Conservation (phyloP, 1,140 invertebrate genomes). For the Cydia strobilella region DNA sequence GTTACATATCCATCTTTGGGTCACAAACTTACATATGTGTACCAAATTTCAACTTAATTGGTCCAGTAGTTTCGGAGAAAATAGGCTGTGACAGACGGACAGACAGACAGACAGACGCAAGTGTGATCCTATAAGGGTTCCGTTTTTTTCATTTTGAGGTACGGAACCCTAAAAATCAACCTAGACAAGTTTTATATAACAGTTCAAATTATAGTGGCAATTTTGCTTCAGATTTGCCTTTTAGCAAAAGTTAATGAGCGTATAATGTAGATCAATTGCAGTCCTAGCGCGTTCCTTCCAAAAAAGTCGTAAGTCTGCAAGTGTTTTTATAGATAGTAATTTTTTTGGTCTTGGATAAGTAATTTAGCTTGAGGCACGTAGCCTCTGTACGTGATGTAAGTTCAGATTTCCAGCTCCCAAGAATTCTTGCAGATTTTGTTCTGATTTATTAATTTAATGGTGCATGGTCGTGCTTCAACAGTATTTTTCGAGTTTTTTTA, state of each 20-base stretch:
- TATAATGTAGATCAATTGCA: slow-evolving; percentile 17
- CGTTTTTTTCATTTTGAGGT: no score
- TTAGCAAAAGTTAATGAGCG: background rate
- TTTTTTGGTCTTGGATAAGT: background rate
- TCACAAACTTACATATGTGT: no score
- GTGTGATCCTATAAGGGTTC: no score
- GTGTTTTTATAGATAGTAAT: background rate
- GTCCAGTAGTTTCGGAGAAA: no score
- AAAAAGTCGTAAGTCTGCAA: background rate
- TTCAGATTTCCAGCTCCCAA: background rate
- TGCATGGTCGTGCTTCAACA: background rate
- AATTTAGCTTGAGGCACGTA: background rate
- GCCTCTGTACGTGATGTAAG: background rate
- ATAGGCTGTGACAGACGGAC: no score
- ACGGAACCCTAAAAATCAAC: no score
- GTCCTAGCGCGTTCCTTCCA: background rate
- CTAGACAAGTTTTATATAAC: background rate
- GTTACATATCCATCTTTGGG: no score
- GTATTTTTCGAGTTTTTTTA: background rate
- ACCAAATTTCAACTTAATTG: no score
- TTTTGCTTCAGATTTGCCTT: background rate
- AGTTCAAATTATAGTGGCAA: background rate
- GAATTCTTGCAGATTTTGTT: background rate
- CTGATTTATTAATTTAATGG: background rate
- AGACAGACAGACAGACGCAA: no score